Conservation (phyloP, 2,888 invertebrate species). For the Ctenicera cuprea region DNA sequence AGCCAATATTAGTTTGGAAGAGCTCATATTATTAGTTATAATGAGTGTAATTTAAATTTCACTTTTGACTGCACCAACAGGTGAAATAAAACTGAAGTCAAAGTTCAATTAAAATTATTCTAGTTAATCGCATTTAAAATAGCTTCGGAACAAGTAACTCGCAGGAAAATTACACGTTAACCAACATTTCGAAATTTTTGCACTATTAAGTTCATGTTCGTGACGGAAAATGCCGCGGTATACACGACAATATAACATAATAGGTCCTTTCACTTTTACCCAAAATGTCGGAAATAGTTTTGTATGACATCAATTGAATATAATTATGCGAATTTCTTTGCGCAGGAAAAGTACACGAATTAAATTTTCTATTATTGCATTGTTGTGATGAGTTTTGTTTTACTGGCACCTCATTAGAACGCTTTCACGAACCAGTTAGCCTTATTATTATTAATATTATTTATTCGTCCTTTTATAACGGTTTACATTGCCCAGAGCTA, state of each 20-base stretch:
- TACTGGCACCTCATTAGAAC: slow-evolving; percentile 9
- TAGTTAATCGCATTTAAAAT: too few species aligned
- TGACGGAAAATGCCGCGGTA: slow-evolving; percentile 16
- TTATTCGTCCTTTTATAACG: slow-evolving; percentile 13
- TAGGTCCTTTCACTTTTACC: slow-evolving; percentile 31
- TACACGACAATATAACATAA: slow-evolving; percentile 18
- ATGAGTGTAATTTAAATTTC: too few species aligned
- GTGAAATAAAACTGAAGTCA: too few species aligned
- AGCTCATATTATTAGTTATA: too few species aligned
- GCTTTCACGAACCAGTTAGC: slow-evolving; percentile 26
- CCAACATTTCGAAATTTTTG: slow-evolving; percentile 3
- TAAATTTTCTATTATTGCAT: slow-evolving; percentile 7
- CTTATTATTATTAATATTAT: background rate
- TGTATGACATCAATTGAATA: slow-evolving; percentile 12
- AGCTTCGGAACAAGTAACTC: too few species aligned
- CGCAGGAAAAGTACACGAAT: background rate
- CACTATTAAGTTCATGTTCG: slow-evolving; percentile 12
- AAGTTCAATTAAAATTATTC: too few species aligned
- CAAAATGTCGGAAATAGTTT: slow-evolving; percentile 22
- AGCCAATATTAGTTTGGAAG: too few species aligned
- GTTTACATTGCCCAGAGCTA: slow-evolving; percentile 5
- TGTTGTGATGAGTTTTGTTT: background rate
- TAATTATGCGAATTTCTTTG: slow-evolving; percentile 26
- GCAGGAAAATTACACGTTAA: slow-evolving; percentile 4
- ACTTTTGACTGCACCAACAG: too few species aligned